These are phyloP conservation scores for Varanus salvator DNA, from an alignment of 2,113 vertebrate species.

Conservation along the genomic window DNA sequence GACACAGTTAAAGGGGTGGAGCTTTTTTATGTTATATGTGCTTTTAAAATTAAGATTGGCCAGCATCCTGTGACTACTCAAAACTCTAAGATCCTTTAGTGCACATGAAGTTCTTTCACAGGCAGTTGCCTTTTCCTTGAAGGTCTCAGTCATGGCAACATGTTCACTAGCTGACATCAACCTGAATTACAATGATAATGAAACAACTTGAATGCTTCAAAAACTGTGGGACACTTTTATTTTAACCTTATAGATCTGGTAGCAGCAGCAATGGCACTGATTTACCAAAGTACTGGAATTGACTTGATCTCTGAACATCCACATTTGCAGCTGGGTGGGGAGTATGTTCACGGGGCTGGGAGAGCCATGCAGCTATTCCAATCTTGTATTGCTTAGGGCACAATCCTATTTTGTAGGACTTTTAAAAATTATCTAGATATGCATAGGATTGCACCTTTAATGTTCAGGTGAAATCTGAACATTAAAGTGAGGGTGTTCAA, in stretches of 20 bases:
- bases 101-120: neutral
- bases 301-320: neutral
- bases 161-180: neutral
- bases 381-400: no score
- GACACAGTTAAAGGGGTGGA: no score
- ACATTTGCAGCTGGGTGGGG: neutral
- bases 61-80: neutral
- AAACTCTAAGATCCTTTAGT: slow-evolving; percentile 15
- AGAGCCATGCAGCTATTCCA: neutral
- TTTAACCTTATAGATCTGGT: neutral
- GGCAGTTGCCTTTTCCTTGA: slow-evolving; percentile 1
- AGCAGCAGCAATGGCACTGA: no score
- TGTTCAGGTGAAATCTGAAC: no score
- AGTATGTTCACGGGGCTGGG: neutral
- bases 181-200: neutral
- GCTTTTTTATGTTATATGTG: no score
- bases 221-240: neutral
- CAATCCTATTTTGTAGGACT: no score
- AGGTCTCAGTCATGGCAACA: neutral
- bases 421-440: no score
- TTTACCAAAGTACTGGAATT: neutral
- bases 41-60: neutral
- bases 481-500: no score
- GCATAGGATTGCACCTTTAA: neutral
- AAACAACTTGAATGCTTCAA: neutral